A percentile compares a stretch with the other conserved stretches of the same genome.
These are phyloP conservation scores for Bombyx mandarina DNA, from an alignment of 1,140 invertebrate genomes.

Conservation along the genomic window DNA sequence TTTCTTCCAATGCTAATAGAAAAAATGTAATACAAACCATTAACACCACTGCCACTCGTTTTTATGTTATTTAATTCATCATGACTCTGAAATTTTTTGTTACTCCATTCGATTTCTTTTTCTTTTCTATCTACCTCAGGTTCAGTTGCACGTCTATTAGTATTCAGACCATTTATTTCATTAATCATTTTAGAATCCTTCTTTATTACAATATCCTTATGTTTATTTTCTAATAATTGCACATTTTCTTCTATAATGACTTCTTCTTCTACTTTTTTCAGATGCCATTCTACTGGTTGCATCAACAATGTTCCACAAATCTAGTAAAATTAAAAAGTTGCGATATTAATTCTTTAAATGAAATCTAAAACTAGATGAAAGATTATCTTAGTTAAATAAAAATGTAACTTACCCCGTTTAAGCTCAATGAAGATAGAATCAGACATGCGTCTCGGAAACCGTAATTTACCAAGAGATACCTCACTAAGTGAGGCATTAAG, in stretches of 20 bases:
- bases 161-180: conserved; percentile 14
- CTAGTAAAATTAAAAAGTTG: conserved; percentile 21
- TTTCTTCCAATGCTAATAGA: no score
- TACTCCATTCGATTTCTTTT: conserved; percentile 17
- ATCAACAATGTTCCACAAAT: conserved; percentile 63
- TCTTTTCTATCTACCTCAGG: conserved; percentile 25
- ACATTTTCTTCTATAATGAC: conserved; percentile 44
- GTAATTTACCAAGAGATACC: conserved; percentile 72
- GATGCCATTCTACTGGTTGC: conserved; percentile 71
- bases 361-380: no score
- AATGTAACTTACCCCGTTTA: conserved; percentile 69
- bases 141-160: conserved; percentile 26
- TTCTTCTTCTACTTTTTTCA: conserved; percentile 55
- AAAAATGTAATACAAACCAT: conserved; percentile 21
- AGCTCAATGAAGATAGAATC: conserved; percentile 73
- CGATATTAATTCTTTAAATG: no score
- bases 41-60: conserved; percentile 25
- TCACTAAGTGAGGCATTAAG: conserved; percentile 79
- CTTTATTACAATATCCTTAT: conserved; percentile 32
- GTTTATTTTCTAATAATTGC: conserved; percentile 37
- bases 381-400: no score
- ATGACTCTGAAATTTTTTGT: conserved; percentile 28
- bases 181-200: conserved; percentile 22
- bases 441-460: conserved; percentile 73
- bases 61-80: conserved; percentile 28